These are phyloP conservation scores for Hydropsyche tenuis DNA, from an alignment of 1,140 invertebrate genomes.

Conservation along the genomic window DNA sequence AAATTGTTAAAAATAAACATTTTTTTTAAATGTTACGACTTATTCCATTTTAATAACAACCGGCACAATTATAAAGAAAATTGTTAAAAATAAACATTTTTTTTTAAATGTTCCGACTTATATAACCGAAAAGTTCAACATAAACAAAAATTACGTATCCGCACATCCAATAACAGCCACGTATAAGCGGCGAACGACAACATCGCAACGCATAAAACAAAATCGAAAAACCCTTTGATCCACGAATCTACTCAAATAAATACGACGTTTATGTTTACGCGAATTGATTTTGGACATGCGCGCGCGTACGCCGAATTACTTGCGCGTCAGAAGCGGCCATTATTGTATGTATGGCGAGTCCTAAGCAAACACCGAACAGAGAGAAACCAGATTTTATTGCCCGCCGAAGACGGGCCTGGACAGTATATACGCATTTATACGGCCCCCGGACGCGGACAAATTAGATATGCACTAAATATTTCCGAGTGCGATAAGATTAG, in stretches of 20 bases:
- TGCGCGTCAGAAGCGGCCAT: not conserved
- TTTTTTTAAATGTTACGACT: too few relatives aligned
- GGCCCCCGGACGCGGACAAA: constrained; percentile 38
- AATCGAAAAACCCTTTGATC: not conserved
- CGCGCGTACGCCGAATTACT: not conserved
- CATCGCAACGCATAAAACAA: not conserved
- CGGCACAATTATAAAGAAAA: too few relatives aligned
- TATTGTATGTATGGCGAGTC: not conserved
- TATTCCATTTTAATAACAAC: too few relatives aligned
- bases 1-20: too few relatives aligned
- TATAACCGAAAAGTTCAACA: too few relatives aligned
- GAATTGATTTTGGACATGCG: constrained; percentile 21
- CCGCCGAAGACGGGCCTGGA: not conserved
- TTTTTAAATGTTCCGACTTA: too few relatives aligned
- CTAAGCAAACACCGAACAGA: constrained; percentile 30
- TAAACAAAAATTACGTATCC: too few relatives aligned
- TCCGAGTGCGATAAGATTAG: constrained; percentile 41
- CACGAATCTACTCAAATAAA: constrained; percentile 38
- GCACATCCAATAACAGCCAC: too few relatives aligned
- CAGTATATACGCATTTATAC: constrained; percentile 32
- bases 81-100: too few relatives aligned
- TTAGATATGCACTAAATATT: constrained; percentile 44
- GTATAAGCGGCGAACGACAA: too few relatives aligned
- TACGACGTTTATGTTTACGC: constrained; percentile 36
- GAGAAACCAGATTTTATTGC: constrained; percentile 29